Evolutionary conservation across 2,113 vertebrate species (phyloP), one percentile per base, ranked within the genome.

Genomic region (Triplophysa rosa): DNA sequence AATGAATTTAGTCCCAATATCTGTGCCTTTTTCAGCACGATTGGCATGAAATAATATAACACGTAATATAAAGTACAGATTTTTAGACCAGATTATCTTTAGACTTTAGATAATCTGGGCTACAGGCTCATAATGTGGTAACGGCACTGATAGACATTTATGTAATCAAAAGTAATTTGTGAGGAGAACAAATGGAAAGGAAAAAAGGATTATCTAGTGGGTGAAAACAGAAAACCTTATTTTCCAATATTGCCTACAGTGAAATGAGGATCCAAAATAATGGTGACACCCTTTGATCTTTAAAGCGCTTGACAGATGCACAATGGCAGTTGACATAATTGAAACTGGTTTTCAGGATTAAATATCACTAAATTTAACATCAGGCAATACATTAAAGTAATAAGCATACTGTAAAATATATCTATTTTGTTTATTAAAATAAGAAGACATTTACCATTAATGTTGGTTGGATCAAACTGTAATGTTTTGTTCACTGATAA

Each of bases 91-190:
- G 58, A 65, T 7, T 52, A 62, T 75, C 37, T 16, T 65, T 37
- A 37, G 33, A 37, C 33, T 37, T 65, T 37, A 33, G 61, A 76
- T 65, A 54, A 76, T 76, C 73, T 76, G 26, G 45, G 45, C 14
- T 16, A 74, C 58, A 63, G 33, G 16, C 24, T 24, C 26, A 65
- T 19, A 65, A 52, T 8, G 2, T 16, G 14, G 61, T 17, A 63
- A 16, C 61, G 21, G 11, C 1, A 2, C 73, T 63, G 7, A 37
- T 65, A 29, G 8, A 75, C 49, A 19, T 65, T 77, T 65, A 77
- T 77, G 73, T 65, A 77, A 77, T 77, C 73, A 52, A 24, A 65
- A 65, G 42, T 65, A 0, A 65, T 52, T 33, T 59, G 19, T 64
- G 24, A 76, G 49, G 61, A 63, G 40, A 63, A 61, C 54, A 42